Evolutionary conservation across 2,888 invertebrate species (phyloP), one percentile per base, ranked within the genome.

Genomic region (Unio delphinus): DNA sequence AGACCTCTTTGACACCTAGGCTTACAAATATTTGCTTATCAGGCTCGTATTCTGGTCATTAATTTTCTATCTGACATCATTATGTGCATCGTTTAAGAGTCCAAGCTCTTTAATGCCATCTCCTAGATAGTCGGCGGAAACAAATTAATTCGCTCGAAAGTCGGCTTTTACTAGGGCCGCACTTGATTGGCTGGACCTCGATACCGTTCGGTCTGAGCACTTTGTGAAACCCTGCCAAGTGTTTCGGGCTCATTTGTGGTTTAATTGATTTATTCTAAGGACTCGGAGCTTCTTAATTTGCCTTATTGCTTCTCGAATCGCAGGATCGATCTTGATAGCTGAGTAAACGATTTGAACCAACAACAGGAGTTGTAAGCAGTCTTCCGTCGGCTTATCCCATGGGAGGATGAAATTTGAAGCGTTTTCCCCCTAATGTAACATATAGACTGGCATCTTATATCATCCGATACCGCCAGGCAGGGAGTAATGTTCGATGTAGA

Each of bases 191-290:
- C 34, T 7, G 61, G n/a, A 59, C 61, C 23, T 20, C 8, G 8
- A 11, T 11, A 45, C 45, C 11, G 11, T 45, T 45, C 11, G 45
- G 45, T 45, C 45, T 45, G 45, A 45, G 45, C 45, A 45, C 45
- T 45, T 45, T 45, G 45, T 45, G 45, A 45, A 45, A 45, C 45
- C 45, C 45, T 45, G 45, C 45, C 45, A 45, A 55, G 56, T 56
- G 23, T 75, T 75, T 71, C 71, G 58, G 63, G 66, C 77, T 75
- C 77, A 75, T 77, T 77, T 75, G 72, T 69, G 65, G 62, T 34
- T 57, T 77, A 77, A 77, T 77, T 77, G 75, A 77, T 77, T 77
- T 77, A 77, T 72, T 73, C 70, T 70, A 70, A 72, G 71, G 68
- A 74, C 71, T 67, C 66, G 57, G 71, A 64, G 75, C 73, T 70